These are phyloP conservation scores for Eublepharis macularius DNA, from an alignment of 2,113 vertebrate genomes.

Conservation along the genomic window DNA sequence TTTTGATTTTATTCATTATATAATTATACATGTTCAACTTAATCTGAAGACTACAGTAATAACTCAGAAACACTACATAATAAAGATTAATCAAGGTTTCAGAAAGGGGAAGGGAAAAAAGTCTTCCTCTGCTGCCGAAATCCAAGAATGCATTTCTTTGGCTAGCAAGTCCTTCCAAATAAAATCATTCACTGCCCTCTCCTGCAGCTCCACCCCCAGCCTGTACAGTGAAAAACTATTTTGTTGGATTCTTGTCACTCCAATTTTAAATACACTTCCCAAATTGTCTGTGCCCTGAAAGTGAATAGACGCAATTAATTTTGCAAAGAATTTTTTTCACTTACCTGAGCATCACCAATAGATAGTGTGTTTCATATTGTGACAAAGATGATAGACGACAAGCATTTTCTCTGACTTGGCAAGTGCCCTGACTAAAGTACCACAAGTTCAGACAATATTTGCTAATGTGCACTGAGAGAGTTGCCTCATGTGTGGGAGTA, in stretches of 20 bases:
- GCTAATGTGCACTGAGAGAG: neutral
- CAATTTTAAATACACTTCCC: neutral
- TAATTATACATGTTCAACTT: constrained; percentile 49
- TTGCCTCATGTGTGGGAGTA: neutral
- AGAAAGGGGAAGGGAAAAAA: constrained; percentile 4
- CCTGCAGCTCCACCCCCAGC: neutral
- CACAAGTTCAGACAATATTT: constrained; percentile 65
- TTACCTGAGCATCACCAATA: constrained; percentile 39
- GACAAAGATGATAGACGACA: constrained; percentile 17
- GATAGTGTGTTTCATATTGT: neutral
- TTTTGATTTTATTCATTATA: constrained; percentile 52
- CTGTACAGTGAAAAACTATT: constrained; percentile 22
- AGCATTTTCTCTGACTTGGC: constrained; percentile 43
- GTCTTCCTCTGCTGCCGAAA: neutral
- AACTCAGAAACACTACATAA: constrained; percentile 38
- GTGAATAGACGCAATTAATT: neutral
- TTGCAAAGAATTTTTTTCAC: constrained; percentile 34
- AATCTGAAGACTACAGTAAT: constrained; percentile 44
- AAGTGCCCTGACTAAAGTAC: constrained; percentile 25
- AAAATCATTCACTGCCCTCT: constrained; percentile 11
- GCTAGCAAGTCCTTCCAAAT: constrained; percentile 39
- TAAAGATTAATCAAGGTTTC: constrained; percentile 19
- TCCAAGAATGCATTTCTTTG: constrained; percentile 29
- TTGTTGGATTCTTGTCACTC: neutral
- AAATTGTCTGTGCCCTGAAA: constrained; percentile 9